These are phyloP conservation scores for Phataginus tricuspis DNA, from an alignment of 2,797 vertebrate genomes.

Conservation along the genomic window DNA sequence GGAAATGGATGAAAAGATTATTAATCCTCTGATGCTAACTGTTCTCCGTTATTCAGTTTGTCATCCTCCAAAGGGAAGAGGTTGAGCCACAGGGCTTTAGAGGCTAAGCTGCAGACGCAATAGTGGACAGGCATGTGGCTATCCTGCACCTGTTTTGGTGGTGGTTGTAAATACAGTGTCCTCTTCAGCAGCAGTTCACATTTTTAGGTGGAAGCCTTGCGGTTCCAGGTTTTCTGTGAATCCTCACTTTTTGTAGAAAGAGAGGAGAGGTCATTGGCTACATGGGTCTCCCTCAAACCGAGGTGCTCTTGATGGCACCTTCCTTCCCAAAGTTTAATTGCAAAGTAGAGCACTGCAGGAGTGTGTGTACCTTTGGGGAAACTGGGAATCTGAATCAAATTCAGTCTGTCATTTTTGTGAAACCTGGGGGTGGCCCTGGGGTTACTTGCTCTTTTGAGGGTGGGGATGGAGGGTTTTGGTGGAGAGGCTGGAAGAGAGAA, in stretches of 20 bases:
- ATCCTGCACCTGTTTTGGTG: neutral
- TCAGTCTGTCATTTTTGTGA: slow-evolving; percentile 66
- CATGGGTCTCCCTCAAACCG: neutral
- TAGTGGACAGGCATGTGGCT: neutral
- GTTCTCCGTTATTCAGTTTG: neutral
- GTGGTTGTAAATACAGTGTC: neutral
- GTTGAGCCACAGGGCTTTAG: neutral
- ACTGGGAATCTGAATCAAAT: neutral
- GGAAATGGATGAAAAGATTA: slow-evolving; percentile 26
- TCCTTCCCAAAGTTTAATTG: neutral
- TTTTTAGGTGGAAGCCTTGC: neutral
- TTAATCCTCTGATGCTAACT: slow-evolving; percentile 32
- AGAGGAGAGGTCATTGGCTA: neutral
- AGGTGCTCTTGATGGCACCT: slow-evolving; percentile 46
- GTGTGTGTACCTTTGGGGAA: neutral
- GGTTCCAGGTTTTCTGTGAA: neutral
- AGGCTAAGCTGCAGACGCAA: neutral
- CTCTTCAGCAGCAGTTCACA: neutral
- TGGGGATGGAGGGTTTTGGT: slow-evolving; percentile 40
- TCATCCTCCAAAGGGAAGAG: slow-evolving; percentile 24
- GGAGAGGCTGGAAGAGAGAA: slow-evolving; percentile 71
- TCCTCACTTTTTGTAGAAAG: slow-evolving; percentile 24
- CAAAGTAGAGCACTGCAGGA: neutral
- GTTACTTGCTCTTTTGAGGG: slow-evolving; percentile 40
- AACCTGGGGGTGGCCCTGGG: slow-evolving; percentile 10